A percentile compares a stretch with the other conserved stretches of the same genome.
Evolutionary conservation across 30 jellyfish, hydroid and myxozoan genomes (phyloP).

Genomic region (Chrysaora quinquecirrha): DNA sequence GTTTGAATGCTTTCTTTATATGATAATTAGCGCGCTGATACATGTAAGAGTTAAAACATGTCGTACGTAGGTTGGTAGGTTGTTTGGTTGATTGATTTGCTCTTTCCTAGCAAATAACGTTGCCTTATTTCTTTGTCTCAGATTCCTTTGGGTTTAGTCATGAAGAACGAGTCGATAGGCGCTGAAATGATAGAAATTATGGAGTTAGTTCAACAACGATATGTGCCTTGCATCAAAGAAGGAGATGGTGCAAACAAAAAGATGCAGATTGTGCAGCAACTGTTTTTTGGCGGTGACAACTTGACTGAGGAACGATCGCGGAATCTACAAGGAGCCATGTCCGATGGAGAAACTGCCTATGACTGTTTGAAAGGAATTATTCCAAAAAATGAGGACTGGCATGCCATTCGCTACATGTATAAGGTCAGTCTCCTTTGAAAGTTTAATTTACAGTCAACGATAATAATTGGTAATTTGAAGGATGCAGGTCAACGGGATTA

Average conservation of each 20-base stretch:
- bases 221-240: background rate
- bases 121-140: background rate
- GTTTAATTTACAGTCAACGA: too few relatives aligned
- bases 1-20: background rate
- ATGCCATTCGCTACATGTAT: too few relatives aligned
- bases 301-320: background rate
- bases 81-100: background rate
- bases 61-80: background rate
- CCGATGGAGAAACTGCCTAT: background rate
- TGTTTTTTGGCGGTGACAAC: conserved; percentile 1
- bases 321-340: background rate
- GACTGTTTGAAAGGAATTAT: background rate
- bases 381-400: too few relatives aligned
- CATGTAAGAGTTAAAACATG: background rate
- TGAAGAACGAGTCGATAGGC: background rate
- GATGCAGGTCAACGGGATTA: too few relatives aligned
- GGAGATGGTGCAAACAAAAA: background rate
- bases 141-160: background rate
- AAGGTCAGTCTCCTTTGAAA: too few relatives aligned
- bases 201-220: background rate
- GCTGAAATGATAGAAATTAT: conserved; percentile 1
- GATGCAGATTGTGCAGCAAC: background rate
- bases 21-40: background rate
- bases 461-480: too few relatives aligned
- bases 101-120: background rate